Conservation (phyloP, 1,140 invertebrate genomes). For the Trigoniulus corallinus region DNA sequence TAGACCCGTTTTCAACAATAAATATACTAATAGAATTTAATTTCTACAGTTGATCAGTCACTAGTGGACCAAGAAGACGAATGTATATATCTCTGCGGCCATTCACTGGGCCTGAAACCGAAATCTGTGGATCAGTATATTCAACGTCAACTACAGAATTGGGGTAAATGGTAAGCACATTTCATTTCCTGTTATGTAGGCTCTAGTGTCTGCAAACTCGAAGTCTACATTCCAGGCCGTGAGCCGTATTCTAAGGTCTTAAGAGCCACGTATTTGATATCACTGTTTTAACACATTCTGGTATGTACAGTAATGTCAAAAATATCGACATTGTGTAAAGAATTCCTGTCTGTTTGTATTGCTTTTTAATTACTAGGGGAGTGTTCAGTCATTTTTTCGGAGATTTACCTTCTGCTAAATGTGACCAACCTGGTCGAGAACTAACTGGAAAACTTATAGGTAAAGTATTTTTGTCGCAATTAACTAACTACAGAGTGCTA, state of each 20-base stretch:
- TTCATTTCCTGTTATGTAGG: too few species aligned
- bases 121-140: constrained; percentile 24
- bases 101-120: constrained; percentile 37
- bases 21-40: too few species aligned
- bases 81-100: constrained; percentile 37
- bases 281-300: too few species aligned
- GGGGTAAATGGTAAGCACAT: constrained; percentile 28
- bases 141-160: constrained; percentile 29
- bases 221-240: too few species aligned
- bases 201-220: too few species aligned
- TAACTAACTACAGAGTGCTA: neutral
- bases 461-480: constrained; percentile 10
- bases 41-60: constrained; percentile 20
- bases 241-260: too few species aligned
- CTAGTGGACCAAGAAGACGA: constrained; percentile 28
- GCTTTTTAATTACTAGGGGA: constrained; percentile 21
- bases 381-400: constrained; percentile 31
- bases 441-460: constrained; percentile 31
- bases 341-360: too few species aligned
- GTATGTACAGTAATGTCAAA: too few species aligned
- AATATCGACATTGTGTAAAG: too few species aligned
- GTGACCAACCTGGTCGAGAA: constrained; percentile 28
- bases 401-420: constrained; percentile 30
- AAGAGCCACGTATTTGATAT: too few species aligned
- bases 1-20: too few species aligned